Conservation (phyloP, 2,113 vertebrate genomes). For the Helogale parvula region DNA sequence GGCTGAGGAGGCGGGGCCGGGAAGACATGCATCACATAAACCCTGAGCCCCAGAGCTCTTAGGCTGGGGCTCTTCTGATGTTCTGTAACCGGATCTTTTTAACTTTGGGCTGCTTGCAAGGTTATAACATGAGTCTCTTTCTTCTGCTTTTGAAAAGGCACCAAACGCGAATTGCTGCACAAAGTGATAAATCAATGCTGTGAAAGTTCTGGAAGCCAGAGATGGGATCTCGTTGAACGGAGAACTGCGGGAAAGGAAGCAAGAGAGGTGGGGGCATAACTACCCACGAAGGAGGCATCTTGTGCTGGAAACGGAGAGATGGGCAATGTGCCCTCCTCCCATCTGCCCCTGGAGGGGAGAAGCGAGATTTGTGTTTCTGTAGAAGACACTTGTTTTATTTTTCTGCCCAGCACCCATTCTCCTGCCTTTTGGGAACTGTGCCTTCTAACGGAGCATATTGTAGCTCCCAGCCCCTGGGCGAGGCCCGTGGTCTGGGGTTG, state of each 20-base stretch:
- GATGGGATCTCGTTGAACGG: neutral
- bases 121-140: slow-evolving; percentile 48
- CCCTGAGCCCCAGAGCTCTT: neutral
- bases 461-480: neutral
- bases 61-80: neutral
- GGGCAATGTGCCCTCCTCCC: neutral
- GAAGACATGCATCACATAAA: slow-evolving; percentile 48
- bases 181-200: slow-evolving; percentile 62
- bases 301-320: neutral
- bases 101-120: slow-evolving; percentile 66
- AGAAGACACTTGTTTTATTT: neutral
- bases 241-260: neutral
- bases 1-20: slow-evolving; percentile 49
- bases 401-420: neutral
- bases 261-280: neutral
- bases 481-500: neutral
- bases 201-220: slow-evolving; percentile 54
- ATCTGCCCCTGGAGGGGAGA: too few species aligned
- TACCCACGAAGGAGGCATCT: neutral
- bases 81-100: slow-evolving; percentile 31
- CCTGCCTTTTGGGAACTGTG: neutral
- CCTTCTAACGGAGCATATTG: neutral
- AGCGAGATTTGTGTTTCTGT: neutral
- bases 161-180: slow-evolving; percentile 48
- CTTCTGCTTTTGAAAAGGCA: slow-evolving; percentile 63